Evolutionary conservation across 2,888 invertebrate species (phyloP).

Genomic region (Gymnoscelis rufifasciata): DNA sequence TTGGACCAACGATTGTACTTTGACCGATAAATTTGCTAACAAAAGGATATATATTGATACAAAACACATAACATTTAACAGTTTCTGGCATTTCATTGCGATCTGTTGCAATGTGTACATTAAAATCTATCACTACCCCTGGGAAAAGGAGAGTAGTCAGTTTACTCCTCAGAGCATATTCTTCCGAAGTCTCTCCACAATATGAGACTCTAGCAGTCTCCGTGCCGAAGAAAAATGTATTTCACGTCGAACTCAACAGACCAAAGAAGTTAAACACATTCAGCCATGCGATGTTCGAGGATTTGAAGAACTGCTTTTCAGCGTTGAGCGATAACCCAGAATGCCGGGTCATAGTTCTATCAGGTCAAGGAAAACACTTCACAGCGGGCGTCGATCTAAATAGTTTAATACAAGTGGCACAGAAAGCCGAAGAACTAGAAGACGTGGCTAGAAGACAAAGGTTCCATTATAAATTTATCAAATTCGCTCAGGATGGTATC

Average conservation of each 20-base stretch:
- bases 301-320: constrained; percentile 89
- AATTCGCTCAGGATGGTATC: constrained; percentile 84
- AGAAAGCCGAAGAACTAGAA: constrained; percentile 79
- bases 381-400: constrained; percentile 89
- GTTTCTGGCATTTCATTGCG: no score
- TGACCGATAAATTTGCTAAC: no score
- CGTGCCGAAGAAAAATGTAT: constrained; percentile 85
- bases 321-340: constrained; percentile 85
- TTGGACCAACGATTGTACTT: no score
- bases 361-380: constrained; percentile 92
- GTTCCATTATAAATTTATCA: constrained; percentile 80
- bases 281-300: constrained; percentile 88
- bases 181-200: constrained; percentile 44
- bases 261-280: constrained; percentile 93
- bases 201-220: constrained; percentile 83
- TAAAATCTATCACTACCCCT: no score
- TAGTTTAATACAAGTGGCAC: constrained; percentile 78
- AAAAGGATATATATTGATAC: no score
- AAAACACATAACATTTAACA: no score
- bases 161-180: constrained; percentile 42
- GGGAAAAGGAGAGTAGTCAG: constrained; percentile 27
- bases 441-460: constrained; percentile 90
- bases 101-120: no score
- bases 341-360: constrained; percentile 91
- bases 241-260: constrained; percentile 92